Conservation (phyloP, 1,140 invertebrate species). For the Pomacea maculata region DNA sequence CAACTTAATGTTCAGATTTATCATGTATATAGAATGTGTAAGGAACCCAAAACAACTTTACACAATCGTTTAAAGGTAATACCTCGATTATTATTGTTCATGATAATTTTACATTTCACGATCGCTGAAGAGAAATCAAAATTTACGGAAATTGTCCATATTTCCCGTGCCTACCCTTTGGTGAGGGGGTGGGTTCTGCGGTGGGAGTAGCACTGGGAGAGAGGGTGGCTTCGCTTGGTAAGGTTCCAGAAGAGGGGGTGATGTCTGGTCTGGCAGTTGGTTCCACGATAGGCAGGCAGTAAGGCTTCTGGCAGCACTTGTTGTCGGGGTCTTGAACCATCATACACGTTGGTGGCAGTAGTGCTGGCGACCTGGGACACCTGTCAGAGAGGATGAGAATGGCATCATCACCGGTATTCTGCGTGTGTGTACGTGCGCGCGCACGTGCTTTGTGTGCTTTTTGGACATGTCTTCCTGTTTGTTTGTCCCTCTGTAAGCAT, state of each 20-base stretch:
- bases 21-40: no score
- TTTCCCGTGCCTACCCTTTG: background rate
- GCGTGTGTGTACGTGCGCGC: no score
- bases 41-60: no score
- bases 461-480: background rate
- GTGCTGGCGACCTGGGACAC: no score
- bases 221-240: slow-evolving; percentile 16
- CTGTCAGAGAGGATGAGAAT: no score
- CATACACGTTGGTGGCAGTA: slow-evolving; percentile 41
- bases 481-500: background rate
- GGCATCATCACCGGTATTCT: no score
- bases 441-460: background rate
- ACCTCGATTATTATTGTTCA: no score
- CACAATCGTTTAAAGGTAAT: no score
- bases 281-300: slow-evolving; percentile 29
- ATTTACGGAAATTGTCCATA: no score
- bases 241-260: slow-evolving; percentile 20
- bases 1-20: no score
- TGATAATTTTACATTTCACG: no score
- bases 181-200: slow-evolving; percentile 8
- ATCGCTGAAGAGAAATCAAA: no score
- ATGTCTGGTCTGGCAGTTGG: slow-evolving; percentile 28
- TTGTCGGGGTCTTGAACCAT: slow-evolving; percentile 43
- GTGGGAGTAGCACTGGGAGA: slow-evolving; percentile 21
- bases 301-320: slow-evolving; percentile 45